A percentile compares a stretch with the other conserved stretches of the same genome.
Conservation (phyloP, 2,888 invertebrate species). For the Dione vanillae region DNA sequence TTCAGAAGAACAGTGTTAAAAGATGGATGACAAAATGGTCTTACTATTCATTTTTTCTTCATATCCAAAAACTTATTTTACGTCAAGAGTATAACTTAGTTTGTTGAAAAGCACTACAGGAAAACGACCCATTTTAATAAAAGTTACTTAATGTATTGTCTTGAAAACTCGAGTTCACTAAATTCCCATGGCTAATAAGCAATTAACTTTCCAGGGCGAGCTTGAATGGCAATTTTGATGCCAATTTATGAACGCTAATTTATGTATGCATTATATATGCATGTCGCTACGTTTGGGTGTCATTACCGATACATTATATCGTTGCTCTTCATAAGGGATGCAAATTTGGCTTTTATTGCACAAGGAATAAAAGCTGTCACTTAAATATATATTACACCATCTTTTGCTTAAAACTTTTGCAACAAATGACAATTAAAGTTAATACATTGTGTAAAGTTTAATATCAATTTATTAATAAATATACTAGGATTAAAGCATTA, state of each 20-base stretch:
- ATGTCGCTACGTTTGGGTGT: constrained; percentile 30
- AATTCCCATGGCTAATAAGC: constrained; percentile 37
- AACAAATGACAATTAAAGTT: constrained; percentile 28
- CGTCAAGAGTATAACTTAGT: not conserved
- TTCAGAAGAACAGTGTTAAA: too few relatives aligned
- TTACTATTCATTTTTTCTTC: too few relatives aligned
- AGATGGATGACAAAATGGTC: too few relatives aligned
- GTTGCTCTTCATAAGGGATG: not conserved
- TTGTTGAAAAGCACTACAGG: constrained; percentile 33
- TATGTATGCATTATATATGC: constrained; percentile 39
- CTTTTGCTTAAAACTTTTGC: constrained; percentile 17
- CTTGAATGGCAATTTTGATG: constrained; percentile 36
- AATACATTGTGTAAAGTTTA: constrained; percentile 24
- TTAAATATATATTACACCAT: constrained; percentile 3
- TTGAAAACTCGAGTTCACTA: constrained; percentile 23
- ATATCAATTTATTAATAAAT: constrained; percentile 26
- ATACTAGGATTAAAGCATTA: too few relatives aligned
- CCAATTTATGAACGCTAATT: constrained; percentile 39
- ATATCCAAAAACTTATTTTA: not conserved
- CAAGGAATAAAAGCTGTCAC: constrained; percentile 19
- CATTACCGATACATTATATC: constrained; percentile 16
- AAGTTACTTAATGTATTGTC: constrained; percentile 29
- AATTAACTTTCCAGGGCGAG: constrained; percentile 33
- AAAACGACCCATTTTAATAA: constrained; percentile 34
- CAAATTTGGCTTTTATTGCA: constrained; percentile 12